Conservation (phyloP, 2,797 vertebrate species). For the Acridotheres tristis region DNA sequence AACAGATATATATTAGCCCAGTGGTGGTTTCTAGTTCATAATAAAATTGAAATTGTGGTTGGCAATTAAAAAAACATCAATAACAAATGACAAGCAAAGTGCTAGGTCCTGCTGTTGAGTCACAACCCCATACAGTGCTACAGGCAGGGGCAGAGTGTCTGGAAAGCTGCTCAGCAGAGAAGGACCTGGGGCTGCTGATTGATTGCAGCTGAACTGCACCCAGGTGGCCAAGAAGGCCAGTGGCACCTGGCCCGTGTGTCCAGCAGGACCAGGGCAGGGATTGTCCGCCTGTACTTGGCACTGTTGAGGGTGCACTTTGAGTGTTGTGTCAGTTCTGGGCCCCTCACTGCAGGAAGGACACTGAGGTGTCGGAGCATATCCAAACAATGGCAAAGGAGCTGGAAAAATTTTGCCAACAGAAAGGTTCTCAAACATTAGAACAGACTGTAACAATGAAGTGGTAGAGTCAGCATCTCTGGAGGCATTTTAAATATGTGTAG, state of each 20-base stretch:
- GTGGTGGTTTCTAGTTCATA: background rate
- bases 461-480: background rate
- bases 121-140: background rate
- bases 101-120: background rate
- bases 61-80: background rate
- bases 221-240: background rate
- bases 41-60: background rate
- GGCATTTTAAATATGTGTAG: background rate
- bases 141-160: background rate
- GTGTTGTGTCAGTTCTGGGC: fast-evolving
- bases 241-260: background rate
- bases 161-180: background rate
- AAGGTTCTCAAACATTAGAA: background rate
- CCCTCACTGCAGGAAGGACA: background rate
- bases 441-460: background rate
- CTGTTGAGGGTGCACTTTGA: too few species aligned
- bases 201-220: background rate
- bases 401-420: background rate
- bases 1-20: background rate
- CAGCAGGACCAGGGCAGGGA: fast-evolving
- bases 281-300: fast-evolving
- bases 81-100: background rate
- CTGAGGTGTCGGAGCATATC: fast-evolving
- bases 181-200: background rate
- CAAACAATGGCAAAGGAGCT: background rate